Evolutionary conservation across 2,888 invertebrate genomes (phyloP), one percentile per base, ranked within the genome.

Genomic region (Magallana nippona): DNA sequence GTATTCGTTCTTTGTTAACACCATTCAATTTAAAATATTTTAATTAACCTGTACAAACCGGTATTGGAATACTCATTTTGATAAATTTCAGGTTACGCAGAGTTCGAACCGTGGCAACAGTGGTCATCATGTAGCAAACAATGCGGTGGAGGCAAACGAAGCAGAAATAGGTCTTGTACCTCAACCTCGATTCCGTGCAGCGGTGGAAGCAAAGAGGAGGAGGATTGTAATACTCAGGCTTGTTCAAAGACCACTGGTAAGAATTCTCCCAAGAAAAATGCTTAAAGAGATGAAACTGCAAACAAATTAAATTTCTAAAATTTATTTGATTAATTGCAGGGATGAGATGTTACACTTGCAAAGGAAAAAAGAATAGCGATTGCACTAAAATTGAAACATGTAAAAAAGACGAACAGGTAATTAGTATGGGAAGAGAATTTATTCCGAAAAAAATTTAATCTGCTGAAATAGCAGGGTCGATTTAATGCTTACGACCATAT

Each of bases 101-200:
- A 71, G 22, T 27, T 82, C 82, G 71, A 78, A 81, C 19, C 78
- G 77, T 81, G 80, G 80, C 19, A 82, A 83, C 22, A 62, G 44
- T n/a, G 78, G 81, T 22, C 82, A 77, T 79, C 44, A 44, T 55
- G 85, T 83, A 56, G 78, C 57, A 19, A 80, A 22, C 5, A 60
- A 32, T 55, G 83, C 80, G 79, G 80, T 63, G 19, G 55, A 44
- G n/a, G 57, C n/a, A 10, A 82, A 82, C 84, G 84, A 79, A 84
- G 83, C 82, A 83, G 55, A 82, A 79, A 10, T 27, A 55, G 15
- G n/a, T 58, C 44, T 0, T 44, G 15, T 79, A 55, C 27, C 15
- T 55, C 15, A 55, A 44, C 32, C 15, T 13, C 17, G 5, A 8
- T 55, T 78, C 55, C 78, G 2, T 78, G 78, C 44, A 32, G 32